Base-by-base conservation (phyloP, 2,113 vertebrate species). In the Petroica traversi region DNA sequence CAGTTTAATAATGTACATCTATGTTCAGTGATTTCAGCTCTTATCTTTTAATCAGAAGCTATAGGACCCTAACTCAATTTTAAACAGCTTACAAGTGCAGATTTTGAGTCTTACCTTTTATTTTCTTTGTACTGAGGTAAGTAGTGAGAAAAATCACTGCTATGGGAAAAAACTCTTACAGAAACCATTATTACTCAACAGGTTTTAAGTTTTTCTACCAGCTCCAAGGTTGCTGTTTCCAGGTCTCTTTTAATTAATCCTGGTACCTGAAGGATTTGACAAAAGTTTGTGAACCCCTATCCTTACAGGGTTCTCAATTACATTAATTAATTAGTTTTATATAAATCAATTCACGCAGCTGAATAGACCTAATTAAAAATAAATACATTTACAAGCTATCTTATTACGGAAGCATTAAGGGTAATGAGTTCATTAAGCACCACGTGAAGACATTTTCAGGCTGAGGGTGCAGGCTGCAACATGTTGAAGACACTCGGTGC, bases 101-200 rank as follows among this genome's bases (percentile, higher is more conserved):
- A 97, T 97, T 98, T 97, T 96, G 95, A 58, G 90, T 93, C 92
- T 78, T 95, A 85, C 96, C 88, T 97, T 95, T 92, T 97, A 95
- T 96, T 96, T 96, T 93, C 95, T 97, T 97, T 97, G 72, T 93
- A 81, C 72, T 68, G 95, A 95, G 89, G 92, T 92, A 59, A 96
- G 64, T 78, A 88, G 95, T 95, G 93, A 94, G 95, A 93, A 97
- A 96, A 94, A 61, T 31, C 33, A 81, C 81, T 88, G 48, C 92
- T 92, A 90, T 24, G 22, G 91, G 75, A 68, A 92, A 92, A 46
- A 95, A 88, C 4, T 75, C 85, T 67, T 29, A 16, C 67, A 90
- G 94, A 95, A 89, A 86, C 91, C 95, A 92, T 93, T 97, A 89
- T 34, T 95, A 74, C 74, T 92, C 67, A 89, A 76, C 86, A 91